Conservation (phyloP, 2,113 vertebrate species). For the Megaceryle torquata region DNA sequence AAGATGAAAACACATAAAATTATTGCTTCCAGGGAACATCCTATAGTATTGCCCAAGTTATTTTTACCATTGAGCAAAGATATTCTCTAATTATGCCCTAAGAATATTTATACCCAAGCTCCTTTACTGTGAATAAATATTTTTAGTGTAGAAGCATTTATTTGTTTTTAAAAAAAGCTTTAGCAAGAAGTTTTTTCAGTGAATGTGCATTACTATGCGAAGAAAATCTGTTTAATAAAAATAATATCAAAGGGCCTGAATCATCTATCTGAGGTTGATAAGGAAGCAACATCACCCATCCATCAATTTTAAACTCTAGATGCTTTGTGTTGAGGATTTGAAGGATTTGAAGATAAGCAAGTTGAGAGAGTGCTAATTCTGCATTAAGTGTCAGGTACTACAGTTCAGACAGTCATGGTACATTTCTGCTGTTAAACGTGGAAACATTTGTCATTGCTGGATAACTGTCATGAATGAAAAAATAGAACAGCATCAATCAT, state of each 20-base stretch:
- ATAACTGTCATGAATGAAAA: neutral
- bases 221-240: neutral
- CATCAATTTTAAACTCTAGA: neutral
- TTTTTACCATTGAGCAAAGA: neutral
- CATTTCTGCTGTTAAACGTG: neutral
- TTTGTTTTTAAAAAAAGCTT: neutral
- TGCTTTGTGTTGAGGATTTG: neutral
- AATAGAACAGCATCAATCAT: neutral
- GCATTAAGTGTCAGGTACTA: neutral
- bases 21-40: neutral
- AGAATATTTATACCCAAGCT: neutral
- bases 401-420: neutral
- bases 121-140: neutral
- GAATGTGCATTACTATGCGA: neutral
- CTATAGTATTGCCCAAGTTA: neutral
- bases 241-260: neutral
- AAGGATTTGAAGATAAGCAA: neutral
- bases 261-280: neutral
- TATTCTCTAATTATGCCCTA: neutral
- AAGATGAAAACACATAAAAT: neutral
- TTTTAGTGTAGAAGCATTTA: neutral
- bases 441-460: neutral
- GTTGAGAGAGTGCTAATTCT: neutral
- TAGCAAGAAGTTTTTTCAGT: neutral
- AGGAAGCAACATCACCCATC: neutral